Percentiles rank a stretch among this genome's conserved stretches.
phyloP scores from a whole-genome alignment of 1,140 invertebrate genomes.

The Homalodisca vitripennis region DNA sequence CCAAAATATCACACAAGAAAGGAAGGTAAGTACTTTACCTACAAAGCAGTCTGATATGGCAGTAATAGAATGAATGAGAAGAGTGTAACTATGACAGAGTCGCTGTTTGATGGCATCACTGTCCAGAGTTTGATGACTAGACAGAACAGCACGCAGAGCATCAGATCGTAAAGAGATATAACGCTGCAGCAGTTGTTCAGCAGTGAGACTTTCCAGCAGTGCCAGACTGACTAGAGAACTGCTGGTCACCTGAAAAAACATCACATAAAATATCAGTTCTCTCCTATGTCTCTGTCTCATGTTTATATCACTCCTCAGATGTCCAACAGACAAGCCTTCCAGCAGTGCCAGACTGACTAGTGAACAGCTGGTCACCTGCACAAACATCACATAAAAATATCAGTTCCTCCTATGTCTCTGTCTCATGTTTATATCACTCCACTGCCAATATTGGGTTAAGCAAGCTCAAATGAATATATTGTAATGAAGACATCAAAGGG shows the following conservation, averaged over 20 bases:
- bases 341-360: slow-evolving; percentile 18
- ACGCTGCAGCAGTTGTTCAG: not conserved
- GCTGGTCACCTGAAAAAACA: slow-evolving; percentile 30
- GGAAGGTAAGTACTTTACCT: not conserved
- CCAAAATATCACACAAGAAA: not conserved
- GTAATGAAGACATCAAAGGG: too few relatives aligned
- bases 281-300: too few relatives aligned
- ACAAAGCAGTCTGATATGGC: slow-evolving; percentile 16
- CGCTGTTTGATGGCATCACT: not conserved
- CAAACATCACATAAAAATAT: not conserved
- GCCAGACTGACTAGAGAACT: slow-evolving; percentile 28
- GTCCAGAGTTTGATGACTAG: not conserved
- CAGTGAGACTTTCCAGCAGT: not conserved
- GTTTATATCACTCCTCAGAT: too few relatives aligned
- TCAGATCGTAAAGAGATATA: slow-evolving; percentile 8
- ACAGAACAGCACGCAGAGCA: not conserved
- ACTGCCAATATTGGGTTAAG: too few relatives aligned
- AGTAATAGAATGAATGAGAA: slow-evolving; percentile 14
- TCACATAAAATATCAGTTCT: too few relatives aligned
- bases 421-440: too few relatives aligned
- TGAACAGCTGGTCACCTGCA: slow-evolving; percentile 34
- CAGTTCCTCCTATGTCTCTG: too few relatives aligned
- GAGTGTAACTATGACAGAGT: not conserved
- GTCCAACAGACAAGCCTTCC: not conserved
- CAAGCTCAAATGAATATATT: too few relatives aligned